Base-by-base conservation (phyloP, 2,113 vertebrate genomes). In the Bos javanicus region DNA sequence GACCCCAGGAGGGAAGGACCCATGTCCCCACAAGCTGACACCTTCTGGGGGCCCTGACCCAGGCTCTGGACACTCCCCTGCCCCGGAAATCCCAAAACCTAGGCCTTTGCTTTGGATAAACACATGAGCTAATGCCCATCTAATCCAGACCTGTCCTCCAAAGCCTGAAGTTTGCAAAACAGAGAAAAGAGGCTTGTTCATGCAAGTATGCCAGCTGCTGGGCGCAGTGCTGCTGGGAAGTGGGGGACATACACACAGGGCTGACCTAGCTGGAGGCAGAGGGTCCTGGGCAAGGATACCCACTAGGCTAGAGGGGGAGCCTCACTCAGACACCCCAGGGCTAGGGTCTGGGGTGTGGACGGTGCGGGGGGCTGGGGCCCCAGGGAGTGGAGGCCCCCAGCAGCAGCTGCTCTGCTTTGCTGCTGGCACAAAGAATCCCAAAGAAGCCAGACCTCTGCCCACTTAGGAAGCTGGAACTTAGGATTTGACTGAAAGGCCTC, bases 161-260 rank as follows among this genome's bases (percentile, higher is more conserved):
- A 43, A 88, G 33, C 88, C 82, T 56, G 9, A 7, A 71, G 52
- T 19, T 94, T 74, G 81, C 94, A 92, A 84, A 96, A 91, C 54
- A 90, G 28, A 57, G n/a, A 90, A 62, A 36, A 80, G 48, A 60
- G 28, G 12, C 78, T 67, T 87, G 87, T 23, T 93, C 0, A 0
- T 1, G n/a, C 59, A 56, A 6, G 36, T 7, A 17, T 1, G 8
- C 12, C 54, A 13, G 95, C 30, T 11, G 3, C 60, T 9, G 4
- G 54, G 46, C 0, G 0, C 43, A 0, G 14, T 17, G n/a, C 46
- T 67, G 1, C 48, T 14, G 50, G 46, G 15, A 21, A 1, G 0
- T 2, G 23, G 82, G 19, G 10, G n/a, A 23, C 67, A 39, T 36
- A 23, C 67, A 71, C 6, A 14, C 23, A 76, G 19, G 46, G 12